These are phyloP conservation scores for Characodon lateralis DNA, from an alignment of 2,797 vertebrate genomes.

Conservation along the genomic window DNA sequence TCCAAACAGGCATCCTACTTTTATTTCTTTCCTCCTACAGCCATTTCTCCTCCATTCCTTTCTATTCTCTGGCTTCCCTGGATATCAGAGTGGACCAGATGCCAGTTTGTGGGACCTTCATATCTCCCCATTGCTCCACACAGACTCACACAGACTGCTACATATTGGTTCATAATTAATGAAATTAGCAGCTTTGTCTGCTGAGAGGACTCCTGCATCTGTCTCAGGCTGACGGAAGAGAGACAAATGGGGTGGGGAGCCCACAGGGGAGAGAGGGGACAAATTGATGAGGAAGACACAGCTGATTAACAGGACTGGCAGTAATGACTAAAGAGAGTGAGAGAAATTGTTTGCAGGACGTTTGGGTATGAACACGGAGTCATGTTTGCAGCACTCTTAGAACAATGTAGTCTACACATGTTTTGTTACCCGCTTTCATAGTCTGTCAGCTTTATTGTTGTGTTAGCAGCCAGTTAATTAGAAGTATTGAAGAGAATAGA, in stretches of 20 bases:
- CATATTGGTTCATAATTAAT: slow-evolving; percentile 99
- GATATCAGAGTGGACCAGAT: slow-evolving; percentile 85
- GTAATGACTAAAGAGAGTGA: slow-evolving; percentile 56
- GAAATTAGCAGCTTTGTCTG: slow-evolving; percentile 98
- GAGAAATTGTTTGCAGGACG: slow-evolving; percentile 9
- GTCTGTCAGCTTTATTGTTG: slow-evolving; percentile 31
- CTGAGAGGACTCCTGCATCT: slow-evolving; percentile 90
- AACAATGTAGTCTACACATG: slow-evolving; percentile 6
- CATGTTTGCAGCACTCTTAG: not conserved
- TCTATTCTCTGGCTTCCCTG: slow-evolving; percentile 40
- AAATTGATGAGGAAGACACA: slow-evolving; percentile 65
- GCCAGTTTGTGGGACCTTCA: slow-evolving; percentile 85
- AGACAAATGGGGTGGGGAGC: slow-evolving; percentile 55
- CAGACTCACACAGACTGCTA: slow-evolving; percentile 76
- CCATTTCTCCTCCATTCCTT: slow-evolving; percentile 24
- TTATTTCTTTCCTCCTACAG: not conserved
- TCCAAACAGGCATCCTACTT: not conserved
- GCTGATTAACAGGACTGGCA: slow-evolving; percentile 69
- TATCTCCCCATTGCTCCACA: slow-evolving; percentile 37
- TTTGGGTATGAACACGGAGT: not conserved
- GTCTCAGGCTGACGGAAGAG: slow-evolving; percentile 83
- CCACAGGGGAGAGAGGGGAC: slow-evolving; percentile 21
- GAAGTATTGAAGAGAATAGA: slow-evolving; percentile 39
- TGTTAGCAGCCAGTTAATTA: slow-evolving; percentile 45
- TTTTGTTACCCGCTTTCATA: slow-evolving; percentile 6